A percentile compares a stretch with the other conserved stretches of the same genome.
Evolutionary conservation across 2,113 vertebrate genomes (phyloP).

Genomic region (Dipodomys spectabilis): DNA sequence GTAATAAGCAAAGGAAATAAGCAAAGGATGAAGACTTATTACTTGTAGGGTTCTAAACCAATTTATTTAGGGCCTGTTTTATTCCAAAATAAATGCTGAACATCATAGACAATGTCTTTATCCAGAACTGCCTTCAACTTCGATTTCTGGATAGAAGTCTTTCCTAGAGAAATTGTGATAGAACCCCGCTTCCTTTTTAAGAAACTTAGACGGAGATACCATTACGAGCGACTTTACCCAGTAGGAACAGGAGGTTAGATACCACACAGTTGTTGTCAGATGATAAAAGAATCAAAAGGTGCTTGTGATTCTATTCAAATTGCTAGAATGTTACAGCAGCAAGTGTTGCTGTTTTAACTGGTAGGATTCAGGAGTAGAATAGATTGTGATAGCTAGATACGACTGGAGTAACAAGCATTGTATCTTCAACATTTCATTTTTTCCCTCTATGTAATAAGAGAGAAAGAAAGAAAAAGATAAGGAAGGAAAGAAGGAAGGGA

Average conservation of each 20-base stretch:
- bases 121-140: background rate
- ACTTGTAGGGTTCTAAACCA: background rate
- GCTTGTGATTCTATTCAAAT: background rate
- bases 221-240: background rate
- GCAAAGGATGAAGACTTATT: background rate
- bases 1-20: background rate
- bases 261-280: background rate
- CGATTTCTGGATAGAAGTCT: background rate
- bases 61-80: background rate
- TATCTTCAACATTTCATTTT: background rate
- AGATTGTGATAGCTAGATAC: background rate
- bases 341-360: background rate
- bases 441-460: background rate
- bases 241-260: background rate
- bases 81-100: constrained; percentile 4
- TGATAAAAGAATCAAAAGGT: background rate
- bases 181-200: background rate
- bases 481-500: too few species aligned
- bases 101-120: background rate
- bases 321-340: background rate
- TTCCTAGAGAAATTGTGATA: background rate
- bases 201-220: background rate
- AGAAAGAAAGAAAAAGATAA: background rate
- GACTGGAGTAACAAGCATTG: background rate
- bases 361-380: background rate